These are phyloP conservation scores for Agonopterix heracliana DNA, from an alignment of 2,888 invertebrate species.

Conservation along the genomic window DNA sequence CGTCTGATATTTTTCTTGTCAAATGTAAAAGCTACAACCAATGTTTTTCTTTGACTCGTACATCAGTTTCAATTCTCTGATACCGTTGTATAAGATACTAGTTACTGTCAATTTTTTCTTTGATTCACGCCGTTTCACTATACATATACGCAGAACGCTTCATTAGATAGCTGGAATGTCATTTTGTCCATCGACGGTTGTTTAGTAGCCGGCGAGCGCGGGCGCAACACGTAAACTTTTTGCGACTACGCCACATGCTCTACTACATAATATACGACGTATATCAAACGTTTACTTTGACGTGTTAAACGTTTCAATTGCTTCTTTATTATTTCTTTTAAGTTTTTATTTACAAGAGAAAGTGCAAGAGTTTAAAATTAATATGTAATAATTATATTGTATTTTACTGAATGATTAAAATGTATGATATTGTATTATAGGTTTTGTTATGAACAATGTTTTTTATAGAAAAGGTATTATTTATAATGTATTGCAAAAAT, in stretches of 20 bases:
- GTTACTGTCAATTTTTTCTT: constrained; percentile 13
- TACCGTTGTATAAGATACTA: constrained; percentile 6
- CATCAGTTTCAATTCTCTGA: constrained; percentile 3
- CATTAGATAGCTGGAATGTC: constrained; percentile 54
- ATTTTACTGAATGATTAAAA: too few relatives aligned
- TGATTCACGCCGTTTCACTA: constrained; percentile 19
- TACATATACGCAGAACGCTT: constrained; percentile 29
- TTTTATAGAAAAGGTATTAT: too few relatives aligned
- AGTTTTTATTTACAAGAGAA: constrained; percentile 55
- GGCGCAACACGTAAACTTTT: constrained; percentile 27
- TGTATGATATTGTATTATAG: too few relatives aligned
- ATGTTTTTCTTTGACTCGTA: too few relatives aligned
- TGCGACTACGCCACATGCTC: constrained; percentile 5
- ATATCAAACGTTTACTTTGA: constrained; percentile 8
- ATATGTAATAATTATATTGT: too few relatives aligned
- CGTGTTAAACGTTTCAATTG: constrained; percentile 15
- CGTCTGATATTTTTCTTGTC: too few relatives aligned
- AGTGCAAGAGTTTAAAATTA: constrained; percentile 17
- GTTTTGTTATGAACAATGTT: too few relatives aligned
- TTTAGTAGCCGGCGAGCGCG: constrained; percentile 14
- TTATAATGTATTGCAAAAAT: too few relatives aligned
- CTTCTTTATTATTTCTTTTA: constrained; percentile 39
- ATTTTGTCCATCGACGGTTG: constrained; percentile 32
- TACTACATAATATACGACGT: constrained; percentile 2
- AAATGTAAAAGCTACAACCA: too few relatives aligned